A percentile compares a stretch with the other conserved stretches of the same genome.
Evolutionary conservation across 2,888 invertebrate species (phyloP).

Genomic region (Cosmia pyralina): DNA sequence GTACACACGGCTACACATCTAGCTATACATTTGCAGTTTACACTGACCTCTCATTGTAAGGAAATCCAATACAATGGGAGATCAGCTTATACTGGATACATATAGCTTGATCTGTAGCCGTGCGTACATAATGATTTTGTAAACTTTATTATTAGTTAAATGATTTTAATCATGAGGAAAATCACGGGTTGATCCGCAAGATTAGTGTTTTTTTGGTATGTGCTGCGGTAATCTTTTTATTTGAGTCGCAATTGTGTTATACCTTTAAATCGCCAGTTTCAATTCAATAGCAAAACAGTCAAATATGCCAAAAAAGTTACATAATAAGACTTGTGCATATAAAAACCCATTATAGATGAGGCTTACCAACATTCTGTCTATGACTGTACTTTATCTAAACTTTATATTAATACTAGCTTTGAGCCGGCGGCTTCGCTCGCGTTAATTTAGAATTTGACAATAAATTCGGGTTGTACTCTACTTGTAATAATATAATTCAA

Average conservation of each 20-base stretch:
- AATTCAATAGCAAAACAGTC: slow-evolving; percentile 9
- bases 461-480: too few relatives aligned
- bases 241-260: slow-evolving; percentile 4
- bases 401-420: background rate
- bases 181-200: slow-evolving; percentile 28
- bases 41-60: too few relatives aligned
- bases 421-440: too few relatives aligned
- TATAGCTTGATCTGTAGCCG: too few relatives aligned
- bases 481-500: too few relatives aligned
- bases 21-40: too few relatives aligned
- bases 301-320: background rate
- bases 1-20: too few relatives aligned
- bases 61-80: too few relatives aligned
- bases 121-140: slow-evolving; percentile 59
- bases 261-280: slow-evolving; percentile 7
- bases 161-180: slow-evolving; percentile 61
- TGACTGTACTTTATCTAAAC: background rate
- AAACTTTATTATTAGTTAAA: slow-evolving; percentile 59
- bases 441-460: too few relatives aligned
- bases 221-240: slow-evolving; percentile 22
- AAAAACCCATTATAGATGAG: background rate
- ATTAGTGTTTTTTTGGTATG: slow-evolving; percentile 24
- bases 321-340: background rate
- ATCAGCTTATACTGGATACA: too few relatives aligned
- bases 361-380: background rate